These are phyloP conservation scores for Lepidochrysops patricia DNA, from an alignment of 2,888 invertebrate genomes.

Conservation along the genomic window DNA sequence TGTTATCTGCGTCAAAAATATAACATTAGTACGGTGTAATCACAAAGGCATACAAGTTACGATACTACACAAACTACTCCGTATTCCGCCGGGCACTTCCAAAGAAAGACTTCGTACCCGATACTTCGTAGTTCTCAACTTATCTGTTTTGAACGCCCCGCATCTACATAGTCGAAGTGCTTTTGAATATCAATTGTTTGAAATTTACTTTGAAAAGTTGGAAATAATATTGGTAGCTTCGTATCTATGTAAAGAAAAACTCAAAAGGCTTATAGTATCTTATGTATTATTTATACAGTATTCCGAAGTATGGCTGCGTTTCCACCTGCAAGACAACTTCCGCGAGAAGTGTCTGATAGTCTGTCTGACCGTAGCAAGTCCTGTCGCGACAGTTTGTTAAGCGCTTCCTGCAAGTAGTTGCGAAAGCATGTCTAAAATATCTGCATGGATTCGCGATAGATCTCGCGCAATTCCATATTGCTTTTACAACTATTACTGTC, in stretches of 20 bases:
- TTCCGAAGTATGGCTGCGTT: too few relatives aligned
- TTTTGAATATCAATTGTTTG: neutral
- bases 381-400: too few relatives aligned
- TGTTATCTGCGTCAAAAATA: neutral
- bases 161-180: neutral
- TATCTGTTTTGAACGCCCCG: neutral
- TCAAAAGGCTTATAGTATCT: too few relatives aligned
- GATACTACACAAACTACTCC: neutral
- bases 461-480: too few relatives aligned
- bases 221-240: neutral
- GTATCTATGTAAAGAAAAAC: neutral
- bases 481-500: too few relatives aligned
- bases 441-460: too few relatives aligned
- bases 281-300: too few relatives aligned
- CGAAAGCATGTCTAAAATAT: too few relatives aligned
- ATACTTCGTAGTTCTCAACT: neutral
- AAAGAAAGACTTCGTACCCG: conserved; percentile 3
- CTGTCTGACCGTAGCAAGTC: too few relatives aligned
- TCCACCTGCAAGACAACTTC: too few relatives aligned
- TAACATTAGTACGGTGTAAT: neutral
- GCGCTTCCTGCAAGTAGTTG: too few relatives aligned
- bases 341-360: too few relatives aligned
- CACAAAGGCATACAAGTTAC: neutral
- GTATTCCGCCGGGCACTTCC: neutral
- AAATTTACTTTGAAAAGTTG: neutral